Percentiles rank a stretch among this genome's conserved stretches.
Conservation (phyloP, 2,888 invertebrate species). For the Chymomyza caudatula region DNA sequence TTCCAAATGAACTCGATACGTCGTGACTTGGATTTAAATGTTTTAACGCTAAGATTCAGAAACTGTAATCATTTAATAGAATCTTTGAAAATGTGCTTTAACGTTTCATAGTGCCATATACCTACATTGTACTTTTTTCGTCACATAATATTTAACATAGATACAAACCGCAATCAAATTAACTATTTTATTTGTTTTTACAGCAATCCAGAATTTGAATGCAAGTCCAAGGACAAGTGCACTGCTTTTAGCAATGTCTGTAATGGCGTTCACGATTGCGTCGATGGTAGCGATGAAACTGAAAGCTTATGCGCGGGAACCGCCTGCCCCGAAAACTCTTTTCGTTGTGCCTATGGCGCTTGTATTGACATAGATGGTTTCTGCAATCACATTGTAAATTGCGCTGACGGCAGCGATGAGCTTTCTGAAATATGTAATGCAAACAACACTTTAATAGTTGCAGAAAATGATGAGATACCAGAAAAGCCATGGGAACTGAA, state of each 20-base stretch:
- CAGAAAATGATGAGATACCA: neutral
- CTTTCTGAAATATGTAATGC: constrained; percentile 10
- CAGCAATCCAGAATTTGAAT: constrained; percentile 21
- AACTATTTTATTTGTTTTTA: neutral
- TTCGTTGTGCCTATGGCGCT: constrained; percentile 62
- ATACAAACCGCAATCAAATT: too few relatives aligned
- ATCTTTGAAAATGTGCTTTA: too few relatives aligned
- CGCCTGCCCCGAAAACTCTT: constrained; percentile 51
- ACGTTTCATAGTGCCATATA: too few relatives aligned
- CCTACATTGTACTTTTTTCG: too few relatives aligned
- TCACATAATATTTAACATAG: too few relatives aligned
- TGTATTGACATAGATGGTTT: constrained; percentile 16
- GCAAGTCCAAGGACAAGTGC: constrained; percentile 36
- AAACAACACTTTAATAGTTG: too few relatives aligned
- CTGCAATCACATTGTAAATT: constrained; percentile 35
- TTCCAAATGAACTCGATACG: too few relatives aligned
- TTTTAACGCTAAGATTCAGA: too few relatives aligned
- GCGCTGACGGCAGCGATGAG: constrained; percentile 37
- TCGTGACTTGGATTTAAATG: too few relatives aligned
- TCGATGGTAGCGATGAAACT: constrained; percentile 58
- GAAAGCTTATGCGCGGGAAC: constrained; percentile 46
- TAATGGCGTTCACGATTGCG: constrained; percentile 57
- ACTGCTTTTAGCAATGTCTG: constrained; percentile 42
- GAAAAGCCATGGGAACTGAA: too few relatives aligned
- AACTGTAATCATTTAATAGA: too few relatives aligned